Evolutionary conservation across 2,888 invertebrate genomes (phyloP).

Genomic region (Anorthoa munda): DNA sequence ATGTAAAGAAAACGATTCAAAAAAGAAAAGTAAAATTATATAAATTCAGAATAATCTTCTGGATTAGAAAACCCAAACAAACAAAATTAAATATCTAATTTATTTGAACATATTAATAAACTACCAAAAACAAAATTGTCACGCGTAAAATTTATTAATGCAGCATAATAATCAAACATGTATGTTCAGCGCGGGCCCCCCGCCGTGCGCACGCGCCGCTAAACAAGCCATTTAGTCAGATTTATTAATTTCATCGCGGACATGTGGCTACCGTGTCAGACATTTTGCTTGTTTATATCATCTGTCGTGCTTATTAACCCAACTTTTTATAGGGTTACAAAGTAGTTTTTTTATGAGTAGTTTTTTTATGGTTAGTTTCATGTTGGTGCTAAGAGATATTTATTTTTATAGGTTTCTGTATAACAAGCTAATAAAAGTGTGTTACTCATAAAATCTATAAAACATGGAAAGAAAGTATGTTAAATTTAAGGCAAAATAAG

Average conservation of each 20-base stretch:
- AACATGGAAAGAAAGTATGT: not conserved
- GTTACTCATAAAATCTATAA: not conserved
- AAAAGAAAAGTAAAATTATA: not conserved
- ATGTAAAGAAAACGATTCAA: not conserved
- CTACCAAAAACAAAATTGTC: constrained; percentile 29
- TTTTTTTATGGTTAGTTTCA: constrained; percentile 31
- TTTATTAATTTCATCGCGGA: constrained; percentile 81
- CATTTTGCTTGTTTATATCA: constrained; percentile 84
- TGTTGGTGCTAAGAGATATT: constrained; percentile 8
- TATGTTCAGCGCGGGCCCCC: constrained; percentile 70
- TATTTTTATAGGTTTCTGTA: constrained; percentile 3
- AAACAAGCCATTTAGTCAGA: constrained; percentile 82
- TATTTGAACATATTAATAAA: constrained; percentile 26
- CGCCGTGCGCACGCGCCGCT: constrained; percentile 84
- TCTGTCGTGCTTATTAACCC: constrained; percentile 78
- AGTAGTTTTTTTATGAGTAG: constrained; percentile 37
- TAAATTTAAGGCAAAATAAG: not conserved
- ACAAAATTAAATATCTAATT: constrained; percentile 13
- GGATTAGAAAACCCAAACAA: not conserved
- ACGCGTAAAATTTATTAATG: constrained; percentile 45
- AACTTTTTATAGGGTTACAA: constrained; percentile 49
- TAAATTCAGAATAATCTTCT: not conserved
- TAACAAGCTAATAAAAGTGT: too few species aligned
- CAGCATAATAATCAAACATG: constrained; percentile 56
- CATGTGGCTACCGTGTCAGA: constrained; percentile 80